Evolutionary conservation across 1,140 invertebrate species (phyloP).

Genomic region (Halesus radiatus): DNA sequence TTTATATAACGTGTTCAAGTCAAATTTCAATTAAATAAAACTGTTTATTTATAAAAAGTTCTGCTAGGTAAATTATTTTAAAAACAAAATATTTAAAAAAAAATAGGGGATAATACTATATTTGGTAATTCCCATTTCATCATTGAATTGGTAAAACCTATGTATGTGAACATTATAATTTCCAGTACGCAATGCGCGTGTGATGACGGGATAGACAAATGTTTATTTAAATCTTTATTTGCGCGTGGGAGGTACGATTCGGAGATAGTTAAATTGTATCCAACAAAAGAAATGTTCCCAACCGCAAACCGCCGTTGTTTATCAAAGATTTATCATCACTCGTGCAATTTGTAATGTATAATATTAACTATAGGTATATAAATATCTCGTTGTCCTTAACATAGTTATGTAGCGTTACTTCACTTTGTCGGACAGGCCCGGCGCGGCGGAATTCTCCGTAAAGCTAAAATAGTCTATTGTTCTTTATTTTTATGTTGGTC

Average conservation of each 20-base stretch:
- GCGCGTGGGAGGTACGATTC: background rate
- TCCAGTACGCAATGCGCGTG: background rate
- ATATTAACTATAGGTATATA: background rate
- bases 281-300: background rate
- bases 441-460: background rate
- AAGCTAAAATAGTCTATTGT: no score
- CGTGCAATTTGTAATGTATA: background rate
- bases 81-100: no score
- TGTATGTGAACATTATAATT: background rate
- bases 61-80: no score
- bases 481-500: no score
- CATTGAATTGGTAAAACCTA: background rate
- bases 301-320: background rate
- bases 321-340: no score
- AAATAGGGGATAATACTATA: no score
- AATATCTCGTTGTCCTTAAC: slow-evolving; percentile 6
- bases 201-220: background rate
- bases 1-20: no score
- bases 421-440: background rate
- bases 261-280: background rate
- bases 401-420: background rate
- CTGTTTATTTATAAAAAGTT: no score
- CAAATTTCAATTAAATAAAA: no score
- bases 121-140: no score
- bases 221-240: background rate